Base-by-base conservation (phyloP, 2,797 vertebrate species). In the Craterocephalus amniculus region DNA sequence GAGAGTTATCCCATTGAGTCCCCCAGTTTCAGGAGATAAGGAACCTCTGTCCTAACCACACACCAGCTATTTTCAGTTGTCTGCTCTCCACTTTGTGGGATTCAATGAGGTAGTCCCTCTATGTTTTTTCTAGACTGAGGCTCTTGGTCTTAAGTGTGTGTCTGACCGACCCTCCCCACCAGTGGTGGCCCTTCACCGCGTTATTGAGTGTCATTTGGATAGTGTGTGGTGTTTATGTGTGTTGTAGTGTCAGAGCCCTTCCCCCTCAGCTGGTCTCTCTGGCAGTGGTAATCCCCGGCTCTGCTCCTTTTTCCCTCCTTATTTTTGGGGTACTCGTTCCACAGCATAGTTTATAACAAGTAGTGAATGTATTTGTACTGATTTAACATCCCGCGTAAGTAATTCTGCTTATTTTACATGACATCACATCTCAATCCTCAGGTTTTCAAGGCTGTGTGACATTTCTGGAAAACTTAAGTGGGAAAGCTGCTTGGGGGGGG, bases 171-270 rank as follows among this genome's bases (percentile, higher is more conserved):
- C n/a, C 20, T 49, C 20, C 20, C 59, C 26, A 9, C n/a, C 26
- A 11, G 8, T 34, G 11, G n/a, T 14, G 43, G 49, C 61, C 31
- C n/a, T 35, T 14, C 14, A 32, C 49, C 34, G 32, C 45, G 22
- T 67, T 58, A 58, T 59, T 67, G 59, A 54, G 29, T 22, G 31
- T 29, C 13, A 43, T 55, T 51, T 48, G 40, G 52, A 16, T 57
- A 27, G 52, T 71, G 52, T 49, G 7, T 36, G 60, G 35, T 26
- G 20, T 26, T 48, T 12, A 16, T 63, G 38, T 57, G 67, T 54
- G 29, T 55, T 57, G 60, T 43, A 27, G 18, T n/a, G 13, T 63
- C 18, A 34, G 36, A 27, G 12, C 36, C 38, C 60, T 29, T 52
- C 22, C 22, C 60, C 40, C 58, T 26, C 52, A 3, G 12, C 34